Evolutionary conservation across 2,797 vertebrate genomes (phyloP), one percentile per base, ranked within the genome.

Genomic region (Peromyscus nudipes): DNA sequence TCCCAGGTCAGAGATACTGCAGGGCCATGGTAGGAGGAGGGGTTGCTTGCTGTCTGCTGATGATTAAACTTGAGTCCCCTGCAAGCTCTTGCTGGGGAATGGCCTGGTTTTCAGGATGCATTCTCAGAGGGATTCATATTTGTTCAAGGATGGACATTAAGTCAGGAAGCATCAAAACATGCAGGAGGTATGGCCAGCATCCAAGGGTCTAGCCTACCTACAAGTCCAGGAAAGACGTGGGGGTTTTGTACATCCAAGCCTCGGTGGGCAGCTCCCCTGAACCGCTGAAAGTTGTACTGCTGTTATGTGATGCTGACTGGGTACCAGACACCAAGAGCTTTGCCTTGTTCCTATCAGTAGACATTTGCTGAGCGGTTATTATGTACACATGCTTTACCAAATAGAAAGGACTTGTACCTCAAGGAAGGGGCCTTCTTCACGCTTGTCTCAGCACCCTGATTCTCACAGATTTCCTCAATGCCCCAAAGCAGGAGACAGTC

Each of bases 101-200:
- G 31, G 29, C 93, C 49, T 92, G 67, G 46, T 97, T 57, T 92
- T 60, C 43, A 94, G 40, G 77, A 94, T 52, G 43, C 10, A 76
- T 16, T 29, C 73, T 92, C 96, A 65, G 40, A 87, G 80, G 23
- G 31, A 65, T 88, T 79, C 43, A 23, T 75, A 82, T 92, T 83
- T 43, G 27, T 76, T 94, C 77, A 91, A 94, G 83, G 52, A 37
- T 46, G 64, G 31, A 95, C 55, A 9, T n/a, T 86, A 81, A 97
- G 71, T 37, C 76, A 85, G 12, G 29, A 86, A 73, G 37, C 16
- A 87, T 65, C 64, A 64, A 60, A 57, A 64, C 23, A 81, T 2
- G 4, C 9, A 65, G 65, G 3, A 90, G 65, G 62, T 57, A 76
- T 88, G 23, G 34, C n/a, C 60, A 46, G 75, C 8, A 46, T 69